phyloP scores from a whole-genome alignment of 2,113 vertebrate species.

The Zosterops borbonicus region DNA sequence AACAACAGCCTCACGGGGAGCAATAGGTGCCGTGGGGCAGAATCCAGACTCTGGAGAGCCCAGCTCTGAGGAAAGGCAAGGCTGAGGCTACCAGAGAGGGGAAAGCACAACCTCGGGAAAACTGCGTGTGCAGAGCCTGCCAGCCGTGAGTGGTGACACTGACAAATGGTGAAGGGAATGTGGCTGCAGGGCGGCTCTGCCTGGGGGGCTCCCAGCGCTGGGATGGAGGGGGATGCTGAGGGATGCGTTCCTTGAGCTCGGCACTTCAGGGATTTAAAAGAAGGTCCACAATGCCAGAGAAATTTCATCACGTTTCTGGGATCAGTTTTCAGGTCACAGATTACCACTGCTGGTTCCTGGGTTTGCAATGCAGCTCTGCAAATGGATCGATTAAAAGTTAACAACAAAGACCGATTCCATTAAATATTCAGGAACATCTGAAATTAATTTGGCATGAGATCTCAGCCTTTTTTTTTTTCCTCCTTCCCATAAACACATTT shows the following conservation, averaged over 20 bases:
- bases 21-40: background rate
- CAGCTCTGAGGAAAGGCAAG: background rate
- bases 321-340: slow-evolving; percentile 58
- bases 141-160: background rate
- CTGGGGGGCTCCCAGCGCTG: background rate
- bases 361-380: slow-evolving; percentile 35
- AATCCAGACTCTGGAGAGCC: background rate
- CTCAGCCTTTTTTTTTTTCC: background rate
- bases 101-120: background rate
- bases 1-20: background rate
- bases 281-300: slow-evolving; percentile 49
- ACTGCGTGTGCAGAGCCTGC: background rate
- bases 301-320: slow-evolving; percentile 39
- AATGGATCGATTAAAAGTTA: slow-evolving; percentile 31
- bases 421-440: slow-evolving; percentile 39
- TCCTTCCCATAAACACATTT: background rate
- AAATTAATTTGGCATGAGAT: slow-evolving; percentile 64
- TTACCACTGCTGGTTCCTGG: slow-evolving; percentile 40
- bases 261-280: background rate
- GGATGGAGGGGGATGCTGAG: background rate
- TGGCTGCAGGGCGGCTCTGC: background rate
- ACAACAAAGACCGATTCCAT: slow-evolving; percentile 21
- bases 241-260: background rate
- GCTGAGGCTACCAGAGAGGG: background rate
- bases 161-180: background rate